phyloP scores from a whole-genome alignment of 2,797 vertebrate genomes.

The Poeciliopsis turneri region DNA sequence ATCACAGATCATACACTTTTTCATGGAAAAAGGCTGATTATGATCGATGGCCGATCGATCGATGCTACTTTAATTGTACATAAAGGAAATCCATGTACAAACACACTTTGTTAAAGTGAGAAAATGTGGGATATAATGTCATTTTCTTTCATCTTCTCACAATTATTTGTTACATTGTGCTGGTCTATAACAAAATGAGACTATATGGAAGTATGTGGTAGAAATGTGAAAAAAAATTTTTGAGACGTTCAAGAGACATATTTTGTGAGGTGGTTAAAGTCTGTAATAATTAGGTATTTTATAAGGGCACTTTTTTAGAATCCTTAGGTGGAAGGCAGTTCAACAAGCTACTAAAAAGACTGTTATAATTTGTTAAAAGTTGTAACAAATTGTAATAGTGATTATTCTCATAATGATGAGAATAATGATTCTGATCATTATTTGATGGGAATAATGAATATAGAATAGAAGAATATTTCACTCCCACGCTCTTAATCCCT shows the following conservation, averaged over 20 bases:
- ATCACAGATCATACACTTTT: too few relatives aligned
- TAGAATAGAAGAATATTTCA: background rate
- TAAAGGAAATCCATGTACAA: too few relatives aligned
- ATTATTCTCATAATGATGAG: too few relatives aligned
- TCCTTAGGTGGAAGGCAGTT: background rate
- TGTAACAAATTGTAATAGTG: too few relatives aligned
- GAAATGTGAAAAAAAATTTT: background rate
- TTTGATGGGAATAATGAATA: slow-evolving; percentile 19
- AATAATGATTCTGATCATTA: too few relatives aligned
- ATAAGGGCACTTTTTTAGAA: background rate
- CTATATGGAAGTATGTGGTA: background rate
- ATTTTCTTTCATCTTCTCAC: background rate
- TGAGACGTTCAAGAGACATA: background rate
- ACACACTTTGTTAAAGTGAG: too few relatives aligned
- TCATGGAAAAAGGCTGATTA: too few relatives aligned
- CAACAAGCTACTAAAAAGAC: background rate
- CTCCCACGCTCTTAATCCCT: background rate
- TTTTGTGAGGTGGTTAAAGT: background rate
- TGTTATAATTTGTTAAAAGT: slow-evolving; percentile 15
- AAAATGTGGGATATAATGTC: background rate
- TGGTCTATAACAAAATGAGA: background rate
- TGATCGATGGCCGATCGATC: too few relatives aligned
- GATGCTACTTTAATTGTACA: too few relatives aligned
- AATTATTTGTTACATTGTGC: background rate
- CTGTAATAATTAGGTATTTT: background rate